Base-by-base conservation (phyloP, 2,113 vertebrate species). In the Cryptomyrus ogoouensis region DNA sequence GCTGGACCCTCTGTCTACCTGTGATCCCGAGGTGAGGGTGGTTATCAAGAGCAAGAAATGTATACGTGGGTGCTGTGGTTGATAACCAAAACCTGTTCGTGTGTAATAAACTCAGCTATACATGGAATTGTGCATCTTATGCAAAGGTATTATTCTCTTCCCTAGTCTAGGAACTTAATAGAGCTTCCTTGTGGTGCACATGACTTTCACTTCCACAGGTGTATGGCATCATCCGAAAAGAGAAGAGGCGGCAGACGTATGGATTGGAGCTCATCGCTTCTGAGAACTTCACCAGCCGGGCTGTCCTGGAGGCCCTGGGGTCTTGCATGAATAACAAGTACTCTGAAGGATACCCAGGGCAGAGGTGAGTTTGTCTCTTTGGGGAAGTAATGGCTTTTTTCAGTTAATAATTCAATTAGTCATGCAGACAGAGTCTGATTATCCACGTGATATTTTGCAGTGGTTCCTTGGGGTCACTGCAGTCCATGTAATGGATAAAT, bases 271-370 rank as follows among this genome's bases (percentile, higher is more conserved):
- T 99, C 74, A 99, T 99, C 0, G 98, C 98, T 0, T 99, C 98
- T 0, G 98, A 99, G 95, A 99, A 99, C 93, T 99, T 99, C 24
- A 95, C 98, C 0, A 99, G 98, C 94, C 96, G 98, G 89, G 98
- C 98, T 0, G 98, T 99, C 39, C 94, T 99, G 84, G 98, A 99
- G 91, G 98, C 98, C n/a, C 94, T 99, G 24, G 98, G 98, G 0
- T 99, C 98, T 87, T 99, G 98, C 92, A 92, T 99, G 97, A 99
- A 99, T 94, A 99, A 99, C 94, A 99, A 99, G 92, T 99, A 99
- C 93, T 99, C 98, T 0, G 98, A 99, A 91, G 98, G 98, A 0
- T 99, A 99, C 93, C 98, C 98, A 0, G 98, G 98, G 53, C 98
- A 99, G 94, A 98, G 98, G 98, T 99, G 90, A 89, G 87, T 42